phyloP scores from a whole-genome alignment of 1,140 invertebrate species.

The Gryon sp. region DNA sequence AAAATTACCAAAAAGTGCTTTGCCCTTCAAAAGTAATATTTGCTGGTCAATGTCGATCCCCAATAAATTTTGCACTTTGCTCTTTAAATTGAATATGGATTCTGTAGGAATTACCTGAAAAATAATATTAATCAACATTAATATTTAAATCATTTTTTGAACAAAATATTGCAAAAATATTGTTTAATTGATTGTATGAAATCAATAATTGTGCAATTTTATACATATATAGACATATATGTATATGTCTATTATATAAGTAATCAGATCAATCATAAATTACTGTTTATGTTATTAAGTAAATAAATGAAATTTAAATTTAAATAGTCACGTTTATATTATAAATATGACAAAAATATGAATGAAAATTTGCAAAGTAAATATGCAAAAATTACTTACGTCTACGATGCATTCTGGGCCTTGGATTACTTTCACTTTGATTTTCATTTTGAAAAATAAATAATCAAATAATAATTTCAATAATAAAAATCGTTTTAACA shows the following conservation, averaged over 20 bases:
- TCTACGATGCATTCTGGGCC: slow-evolving; percentile 35
- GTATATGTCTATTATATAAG: too few species aligned
- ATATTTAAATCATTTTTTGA: neutral
- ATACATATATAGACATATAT: too few species aligned
- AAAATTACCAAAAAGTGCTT: slow-evolving; percentile 72
- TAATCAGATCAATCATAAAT: too few species aligned
- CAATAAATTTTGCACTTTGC: slow-evolving; percentile 71
- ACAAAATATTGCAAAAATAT: too few species aligned
- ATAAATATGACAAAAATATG: too few species aligned
- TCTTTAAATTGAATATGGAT: slow-evolving; percentile 73
- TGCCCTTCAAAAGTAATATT: slow-evolving; percentile 73
- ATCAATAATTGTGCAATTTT: neutral
- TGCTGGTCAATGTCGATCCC: slow-evolving; percentile 75
- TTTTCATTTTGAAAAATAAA: slow-evolving; percentile 24
- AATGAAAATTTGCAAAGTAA: too few species aligned
- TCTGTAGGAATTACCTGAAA: slow-evolving; percentile 73
- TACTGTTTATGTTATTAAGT: too few species aligned
- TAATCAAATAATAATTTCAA: slow-evolving; percentile 1
- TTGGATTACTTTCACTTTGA: slow-evolving; percentile 36
- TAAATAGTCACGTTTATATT: neutral
- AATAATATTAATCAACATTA: slow-evolving; percentile 2
- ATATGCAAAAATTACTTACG: too few species aligned
- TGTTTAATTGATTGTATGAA: too few species aligned
- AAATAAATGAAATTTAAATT: neutral
- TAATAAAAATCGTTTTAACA: neutral